Base-by-base conservation (phyloP, 2,888 invertebrate species). In the Drosophila aldrichi region DNA sequence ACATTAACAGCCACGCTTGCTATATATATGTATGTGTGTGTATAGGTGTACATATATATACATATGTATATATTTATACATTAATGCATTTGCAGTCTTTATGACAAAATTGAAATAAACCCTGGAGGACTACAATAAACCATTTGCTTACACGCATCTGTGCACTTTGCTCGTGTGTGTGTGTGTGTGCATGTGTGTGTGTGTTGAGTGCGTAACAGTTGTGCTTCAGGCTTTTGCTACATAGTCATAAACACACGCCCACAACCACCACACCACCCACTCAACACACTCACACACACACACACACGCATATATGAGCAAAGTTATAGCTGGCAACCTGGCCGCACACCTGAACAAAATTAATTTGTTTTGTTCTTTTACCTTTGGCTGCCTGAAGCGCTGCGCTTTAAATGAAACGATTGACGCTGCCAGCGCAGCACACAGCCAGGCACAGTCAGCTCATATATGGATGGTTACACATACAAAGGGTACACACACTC, bases 291-390 rank as follows among this genome's bases (percentile, higher is more conserved):
- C 54, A 46, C 38, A 55, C 69, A 49, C 34, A 38, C 41, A 56
- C 44, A 41, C 51, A 46, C 38, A 55, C 69, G 49, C 29, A 38
- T 22, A 52, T 38, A 61, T 38, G 25, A n/a, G 6, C 44, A 52
- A 29, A 68, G 32, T 57, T 38, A 46, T 73, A 54, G 32, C 58
- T 71, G 68, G 54, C 51, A 61, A 57, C 59, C 52, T 65, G 61
- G 66, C 62, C 71, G 60, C 74, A 75, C 74, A 73, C 68, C 68
- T 69, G 78, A 67, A 70, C 76, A 81, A 85, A 86, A 86, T 88
- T 88, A 86, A 86, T 88, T 86, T 82, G 89, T 77, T 89, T 88
- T 82, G 88, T 88, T 77, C 77, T 80, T 71, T 77, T 75, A 78
- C 77, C 74, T 78, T 74, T 78, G 75, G 79, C 66, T 29, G 79